phyloP scores from a whole-genome alignment of 2,797 vertebrate species.

The Rhabdomys pumilio region DNA sequence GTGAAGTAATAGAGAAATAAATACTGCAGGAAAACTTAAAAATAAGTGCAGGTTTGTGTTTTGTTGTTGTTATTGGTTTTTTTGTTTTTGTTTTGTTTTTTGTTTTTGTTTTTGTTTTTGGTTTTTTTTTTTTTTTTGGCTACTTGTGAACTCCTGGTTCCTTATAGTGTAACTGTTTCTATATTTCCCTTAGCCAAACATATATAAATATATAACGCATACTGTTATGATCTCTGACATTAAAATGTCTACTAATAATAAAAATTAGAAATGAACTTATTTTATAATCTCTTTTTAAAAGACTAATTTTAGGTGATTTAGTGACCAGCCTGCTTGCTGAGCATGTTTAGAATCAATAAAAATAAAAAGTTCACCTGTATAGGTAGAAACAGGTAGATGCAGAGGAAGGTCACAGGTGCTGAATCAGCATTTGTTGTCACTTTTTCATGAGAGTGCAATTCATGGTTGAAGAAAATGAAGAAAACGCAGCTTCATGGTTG shows the following conservation, averaged over 20 bases:
- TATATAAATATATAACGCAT: neutral
- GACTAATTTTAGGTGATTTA: neutral
- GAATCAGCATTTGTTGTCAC: no score
- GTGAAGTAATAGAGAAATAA: slow-evolving; percentile 10
- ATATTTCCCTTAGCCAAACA: neutral
- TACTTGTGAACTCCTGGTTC: neutral
- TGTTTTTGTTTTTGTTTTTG: no score
- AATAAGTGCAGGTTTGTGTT: neutral
- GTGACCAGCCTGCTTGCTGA: no score
- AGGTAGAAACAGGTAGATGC: neutral
- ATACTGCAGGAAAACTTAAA: neutral
- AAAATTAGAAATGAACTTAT: neutral
- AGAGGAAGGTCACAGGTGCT: no score
- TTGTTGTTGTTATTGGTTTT: neutral
- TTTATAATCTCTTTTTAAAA: neutral
- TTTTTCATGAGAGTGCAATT: neutral
- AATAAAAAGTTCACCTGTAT: neutral
- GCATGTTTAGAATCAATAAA: neutral
- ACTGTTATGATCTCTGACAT: neutral
- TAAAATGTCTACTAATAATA: neutral
- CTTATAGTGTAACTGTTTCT: neutral
- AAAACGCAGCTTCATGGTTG: neutral
- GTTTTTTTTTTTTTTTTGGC: neutral
- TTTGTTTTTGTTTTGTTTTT: neutral
- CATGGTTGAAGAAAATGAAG: neutral